Evolutionary conservation across 2,888 invertebrate genomes (phyloP).

Genomic region (Deilephila elpenor): DNA sequence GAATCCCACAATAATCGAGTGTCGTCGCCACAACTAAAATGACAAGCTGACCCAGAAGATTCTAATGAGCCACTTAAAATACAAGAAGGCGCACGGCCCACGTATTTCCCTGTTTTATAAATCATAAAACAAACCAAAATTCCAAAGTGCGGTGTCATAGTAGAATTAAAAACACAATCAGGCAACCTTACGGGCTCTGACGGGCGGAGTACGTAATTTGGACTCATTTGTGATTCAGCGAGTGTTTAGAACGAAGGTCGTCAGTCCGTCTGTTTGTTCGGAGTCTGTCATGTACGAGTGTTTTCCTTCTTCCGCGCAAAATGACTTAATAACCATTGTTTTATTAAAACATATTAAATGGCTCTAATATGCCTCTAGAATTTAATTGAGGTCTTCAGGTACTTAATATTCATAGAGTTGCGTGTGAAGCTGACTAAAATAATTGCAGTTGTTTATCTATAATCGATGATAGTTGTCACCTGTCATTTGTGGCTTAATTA

Average conservation of each 20-base stretch:
- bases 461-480: background rate
- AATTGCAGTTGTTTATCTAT: background rate
- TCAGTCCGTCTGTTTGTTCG: conserved; percentile 23
- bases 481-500: too few relatives aligned
- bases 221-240: conserved; percentile 47
- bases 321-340: conserved; percentile 20
- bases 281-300: conserved; percentile 12
- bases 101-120: conserved; percentile 13
- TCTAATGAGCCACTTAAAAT: conserved; percentile 3
- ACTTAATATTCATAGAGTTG: background rate
- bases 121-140: conserved; percentile 12
- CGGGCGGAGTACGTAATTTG: conserved; percentile 40
- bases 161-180: conserved; percentile 12
- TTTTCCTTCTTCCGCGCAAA: conserved; percentile 22
- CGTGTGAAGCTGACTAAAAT: background rate
- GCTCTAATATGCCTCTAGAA: background rate
- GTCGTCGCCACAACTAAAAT: background rate
- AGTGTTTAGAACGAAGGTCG: conserved; percentile 47
- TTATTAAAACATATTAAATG: conserved; percentile 5
- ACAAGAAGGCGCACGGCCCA: background rate
- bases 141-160: conserved; percentile 5
- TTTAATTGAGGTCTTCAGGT: conserved; percentile 6
- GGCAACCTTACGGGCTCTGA: conserved; percentile 8
- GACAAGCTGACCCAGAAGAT: background rate
- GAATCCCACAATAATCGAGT: background rate